These are phyloP conservation scores for Cheilosia grossa DNA, from an alignment of 2,888 invertebrate genomes.

Conservation along the genomic window DNA sequence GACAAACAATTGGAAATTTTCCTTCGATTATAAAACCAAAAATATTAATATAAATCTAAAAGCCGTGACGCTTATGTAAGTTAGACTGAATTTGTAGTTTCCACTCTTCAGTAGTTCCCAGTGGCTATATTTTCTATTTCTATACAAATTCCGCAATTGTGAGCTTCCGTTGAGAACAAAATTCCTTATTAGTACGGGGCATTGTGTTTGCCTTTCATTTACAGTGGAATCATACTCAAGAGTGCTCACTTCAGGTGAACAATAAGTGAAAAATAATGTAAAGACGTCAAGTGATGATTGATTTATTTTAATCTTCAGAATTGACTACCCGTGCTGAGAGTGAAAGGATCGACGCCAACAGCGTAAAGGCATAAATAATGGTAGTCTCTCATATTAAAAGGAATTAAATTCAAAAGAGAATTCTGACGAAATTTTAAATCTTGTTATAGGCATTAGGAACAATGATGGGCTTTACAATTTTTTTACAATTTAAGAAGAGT, in stretches of 20 bases:
- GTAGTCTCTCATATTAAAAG: neutral
- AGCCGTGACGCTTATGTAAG: too few species aligned
- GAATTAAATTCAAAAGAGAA: too few species aligned
- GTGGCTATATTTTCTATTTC: too few species aligned
- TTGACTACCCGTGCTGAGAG: neutral
- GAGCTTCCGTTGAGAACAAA: too few species aligned
- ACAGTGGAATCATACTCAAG: conserved; percentile 7
- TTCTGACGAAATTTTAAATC: too few species aligned
- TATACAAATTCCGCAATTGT: too few species aligned
- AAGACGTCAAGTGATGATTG: conserved; percentile 27
- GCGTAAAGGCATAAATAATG: neutral
- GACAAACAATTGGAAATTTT: neutral
- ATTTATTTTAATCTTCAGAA: conserved; percentile 10
- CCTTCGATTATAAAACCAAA: neutral
- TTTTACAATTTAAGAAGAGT: too few species aligned
- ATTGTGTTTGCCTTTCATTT: neutral
- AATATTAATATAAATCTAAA: neutral
- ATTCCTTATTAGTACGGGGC: too few species aligned
- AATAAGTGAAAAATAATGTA: conserved; percentile 29
- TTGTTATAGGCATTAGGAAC: too few species aligned
- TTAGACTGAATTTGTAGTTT: too few species aligned
- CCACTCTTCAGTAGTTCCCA: too few species aligned
- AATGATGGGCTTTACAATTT: too few species aligned
- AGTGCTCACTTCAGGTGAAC: conserved; percentile 17
- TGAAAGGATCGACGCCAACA: neutral